phyloP scores from a whole-genome alignment of 1,140 invertebrate genomes.

The Aethina tumida region DNA sequence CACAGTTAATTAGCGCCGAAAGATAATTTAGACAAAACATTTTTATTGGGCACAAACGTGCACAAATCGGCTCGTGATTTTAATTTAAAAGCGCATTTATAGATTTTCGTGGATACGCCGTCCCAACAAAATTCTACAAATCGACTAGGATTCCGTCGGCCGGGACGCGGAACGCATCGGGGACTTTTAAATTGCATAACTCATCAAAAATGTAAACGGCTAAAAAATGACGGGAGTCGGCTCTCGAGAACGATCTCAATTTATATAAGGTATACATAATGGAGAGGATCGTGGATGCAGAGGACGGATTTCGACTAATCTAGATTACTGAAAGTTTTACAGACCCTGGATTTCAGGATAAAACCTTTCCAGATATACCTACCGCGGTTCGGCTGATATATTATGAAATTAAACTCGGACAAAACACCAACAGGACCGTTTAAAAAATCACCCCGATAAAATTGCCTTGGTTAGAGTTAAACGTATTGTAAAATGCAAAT shows the following conservation, averaged over 20 bases:
- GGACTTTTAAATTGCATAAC: constrained; percentile 16
- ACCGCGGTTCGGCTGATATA: constrained; percentile 12
- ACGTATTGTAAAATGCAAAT: no score
- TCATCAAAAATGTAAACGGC: constrained; percentile 18
- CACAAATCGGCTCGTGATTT: no score
- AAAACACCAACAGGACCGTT: no score
- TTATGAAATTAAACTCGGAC: constrained; percentile 15
- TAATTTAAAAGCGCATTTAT: no score
- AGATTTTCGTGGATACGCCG: no score
- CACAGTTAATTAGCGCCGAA: no score
- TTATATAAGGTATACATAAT: constrained; percentile 27
- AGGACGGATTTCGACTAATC: constrained; percentile 21
- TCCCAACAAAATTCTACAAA: no score
- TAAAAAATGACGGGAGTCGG: constrained; percentile 14
- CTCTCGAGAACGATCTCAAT: constrained; percentile 21
- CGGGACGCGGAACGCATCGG: constrained; percentile 7
- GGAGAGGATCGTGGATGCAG: constrained; percentile 21
- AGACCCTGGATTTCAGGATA: constrained; percentile 24
- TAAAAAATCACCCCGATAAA: no score
- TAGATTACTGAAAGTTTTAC: constrained; percentile 27
- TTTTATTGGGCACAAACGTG: no score
- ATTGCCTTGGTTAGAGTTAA: no score
- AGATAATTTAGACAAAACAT: no score
- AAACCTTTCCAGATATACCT: constrained; percentile 14
- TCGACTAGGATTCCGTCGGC: constrained; percentile 7